Evolutionary conservation across 2,888 invertebrate species (phyloP).

Genomic region (Panzeria rudis): DNA sequence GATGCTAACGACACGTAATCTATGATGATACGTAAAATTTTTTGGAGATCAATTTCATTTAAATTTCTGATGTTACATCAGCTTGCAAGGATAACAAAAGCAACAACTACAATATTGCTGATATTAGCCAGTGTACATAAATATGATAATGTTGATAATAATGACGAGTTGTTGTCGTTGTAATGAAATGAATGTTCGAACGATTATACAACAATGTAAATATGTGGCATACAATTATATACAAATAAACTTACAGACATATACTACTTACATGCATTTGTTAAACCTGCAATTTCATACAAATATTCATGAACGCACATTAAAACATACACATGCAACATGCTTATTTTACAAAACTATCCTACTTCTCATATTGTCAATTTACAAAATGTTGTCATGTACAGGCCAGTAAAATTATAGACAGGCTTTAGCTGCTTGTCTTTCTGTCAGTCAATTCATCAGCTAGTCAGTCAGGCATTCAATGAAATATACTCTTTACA

Average conservation of each 20-base stretch:
- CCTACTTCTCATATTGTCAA: conserved; percentile 22
- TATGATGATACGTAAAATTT: too few species aligned
- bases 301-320: not conserved
- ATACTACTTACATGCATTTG: not conserved
- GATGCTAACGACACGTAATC: too few species aligned
- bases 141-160: conserved; percentile 48
- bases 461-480: conserved; percentile 43
- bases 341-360: not conserved
- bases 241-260: not conserved
- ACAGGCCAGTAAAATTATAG: conserved; percentile 38
- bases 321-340: not conserved
- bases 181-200: conserved; percentile 49
- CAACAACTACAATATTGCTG: conserved; percentile 17
- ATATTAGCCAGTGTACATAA: conserved; percentile 32
- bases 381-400: conserved; percentile 64
- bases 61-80: conserved; percentile 6
- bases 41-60: not conserved
- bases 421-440: conserved; percentile 23
- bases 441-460: conserved; percentile 47
- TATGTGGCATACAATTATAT: conserved; percentile 24
- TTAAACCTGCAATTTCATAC: not conserved
- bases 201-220: conserved; percentile 57
- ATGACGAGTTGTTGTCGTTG: conserved; percentile 49
- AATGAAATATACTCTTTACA: conserved; percentile 35
- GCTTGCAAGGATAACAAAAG: not conserved